A percentile compares a stretch with the other conserved stretches of the same genome.
These are phyloP conservation scores for Actinernus sp. DNA, from an alignment of 92 coral and sea anemone species.

Conservation along the genomic window DNA sequence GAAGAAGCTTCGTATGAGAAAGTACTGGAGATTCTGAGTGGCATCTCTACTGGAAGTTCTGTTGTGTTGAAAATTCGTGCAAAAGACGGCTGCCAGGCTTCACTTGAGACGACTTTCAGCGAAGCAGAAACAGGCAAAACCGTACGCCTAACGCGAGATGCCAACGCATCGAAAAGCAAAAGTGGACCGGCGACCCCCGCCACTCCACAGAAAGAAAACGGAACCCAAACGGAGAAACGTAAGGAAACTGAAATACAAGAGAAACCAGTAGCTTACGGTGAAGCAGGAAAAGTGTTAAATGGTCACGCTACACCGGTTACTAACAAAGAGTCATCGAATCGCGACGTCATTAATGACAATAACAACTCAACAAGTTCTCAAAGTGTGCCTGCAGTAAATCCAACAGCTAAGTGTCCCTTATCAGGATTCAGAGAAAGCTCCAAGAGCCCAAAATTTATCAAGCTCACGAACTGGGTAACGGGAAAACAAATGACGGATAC, in stretches of 20 bases:
- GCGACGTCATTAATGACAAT: too few species aligned
- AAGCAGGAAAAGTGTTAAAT: background rate
- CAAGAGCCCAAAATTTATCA: slow-evolving; percentile 75
- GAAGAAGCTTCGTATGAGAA: slow-evolving; percentile 50
- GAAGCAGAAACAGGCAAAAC: slow-evolving; percentile 23
- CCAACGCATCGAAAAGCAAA: background rate
- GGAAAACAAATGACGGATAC: slow-evolving; percentile 86
- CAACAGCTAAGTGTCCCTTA: slow-evolving; percentile 52
- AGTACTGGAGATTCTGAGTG: slow-evolving; percentile 67
- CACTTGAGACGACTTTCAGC: slow-evolving; percentile 40
- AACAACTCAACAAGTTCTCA: too few species aligned
- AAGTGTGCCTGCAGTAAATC: too few species aligned
- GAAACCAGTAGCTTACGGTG: too few species aligned
- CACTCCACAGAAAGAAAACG: background rate
- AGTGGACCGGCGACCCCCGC: background rate
- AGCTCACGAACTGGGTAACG: slow-evolving; percentile 76
- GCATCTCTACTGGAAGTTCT: slow-evolving; percentile 50
- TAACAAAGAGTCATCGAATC: too few species aligned
- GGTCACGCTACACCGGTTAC: too few species aligned
- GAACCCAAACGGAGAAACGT: background rate
- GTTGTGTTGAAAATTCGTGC: slow-evolving; percentile 65
- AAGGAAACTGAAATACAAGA: too few species aligned
- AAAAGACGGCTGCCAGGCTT: slow-evolving; percentile 19
- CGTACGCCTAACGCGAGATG: background rate
- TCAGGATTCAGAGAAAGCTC: slow-evolving; percentile 16